Conservation (phyloP, 53 echinoderm and acorn worm genomes). For the Holothuria scabra region DNA sequence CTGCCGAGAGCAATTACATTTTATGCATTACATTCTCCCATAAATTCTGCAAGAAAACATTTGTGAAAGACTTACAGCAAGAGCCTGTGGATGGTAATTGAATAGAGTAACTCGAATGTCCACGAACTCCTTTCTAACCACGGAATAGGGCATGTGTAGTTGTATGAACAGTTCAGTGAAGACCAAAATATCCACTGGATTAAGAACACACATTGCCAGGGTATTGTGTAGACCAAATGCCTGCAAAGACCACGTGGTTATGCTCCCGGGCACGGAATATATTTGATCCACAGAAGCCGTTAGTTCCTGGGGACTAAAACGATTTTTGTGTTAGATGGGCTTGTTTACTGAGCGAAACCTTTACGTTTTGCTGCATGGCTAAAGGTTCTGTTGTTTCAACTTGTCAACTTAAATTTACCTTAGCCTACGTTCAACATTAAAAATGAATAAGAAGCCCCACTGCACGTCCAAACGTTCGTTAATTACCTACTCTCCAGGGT, state of each 20-base stretch:
- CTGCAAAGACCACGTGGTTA: conserved; percentile 84
- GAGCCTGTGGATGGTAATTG: conserved; percentile 56
- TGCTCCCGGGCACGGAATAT: conserved; percentile 65
- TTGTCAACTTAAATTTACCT: too few species aligned
- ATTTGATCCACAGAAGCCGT: background rate
- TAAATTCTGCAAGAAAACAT: background rate
- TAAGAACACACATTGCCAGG: conserved; percentile 75
- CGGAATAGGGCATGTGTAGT: conserved; percentile 82
- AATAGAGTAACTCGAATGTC: conserved; percentile 81
- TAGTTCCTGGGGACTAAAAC: too few species aligned
- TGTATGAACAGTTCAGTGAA: conserved; percentile 69
- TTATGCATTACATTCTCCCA: too few species aligned
- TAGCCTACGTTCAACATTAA: too few species aligned
- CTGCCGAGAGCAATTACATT: too few species aligned
- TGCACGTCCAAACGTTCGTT: too few species aligned
- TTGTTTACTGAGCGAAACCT: too few species aligned
- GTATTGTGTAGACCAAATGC: conserved; percentile 73
- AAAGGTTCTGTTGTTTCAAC: too few species aligned
- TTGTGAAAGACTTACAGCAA: background rate
- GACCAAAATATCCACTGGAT: conserved; percentile 69
- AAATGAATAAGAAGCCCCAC: too few species aligned
- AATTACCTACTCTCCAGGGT: too few species aligned
- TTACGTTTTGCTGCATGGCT: too few species aligned
- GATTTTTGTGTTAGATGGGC: too few species aligned
- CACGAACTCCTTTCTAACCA: conserved; percentile 79